These are phyloP conservation scores for Drosophila watanabei DNA, from an alignment of 1,140 invertebrate species.

Conservation along the genomic window DNA sequence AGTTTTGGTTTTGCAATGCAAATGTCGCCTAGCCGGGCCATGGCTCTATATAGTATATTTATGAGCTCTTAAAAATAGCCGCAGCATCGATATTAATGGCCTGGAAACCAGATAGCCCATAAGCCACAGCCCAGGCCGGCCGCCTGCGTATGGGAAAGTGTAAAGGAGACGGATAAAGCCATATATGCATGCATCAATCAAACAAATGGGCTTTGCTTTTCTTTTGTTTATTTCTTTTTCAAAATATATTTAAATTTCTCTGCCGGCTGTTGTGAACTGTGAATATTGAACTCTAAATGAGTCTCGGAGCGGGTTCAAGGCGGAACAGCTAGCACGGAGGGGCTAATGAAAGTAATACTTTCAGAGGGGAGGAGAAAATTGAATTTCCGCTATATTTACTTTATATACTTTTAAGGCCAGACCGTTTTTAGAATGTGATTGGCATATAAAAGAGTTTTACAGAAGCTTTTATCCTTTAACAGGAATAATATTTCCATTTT, in stretches of 20 bases:
- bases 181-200: conserved; percentile 61
- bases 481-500: not conserved
- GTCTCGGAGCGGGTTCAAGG: conserved; percentile 14
- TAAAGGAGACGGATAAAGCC: conserved; percentile 60
- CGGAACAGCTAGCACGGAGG: conserved; percentile 4
- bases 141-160: conserved; percentile 49
- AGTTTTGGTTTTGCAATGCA: conserved; percentile 54
- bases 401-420: not conserved
- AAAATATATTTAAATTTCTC: conserved; percentile 39
- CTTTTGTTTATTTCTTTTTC: conserved; percentile 15
- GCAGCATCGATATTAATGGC: conserved; percentile 44
- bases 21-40: conserved; percentile 45
- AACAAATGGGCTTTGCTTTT: conserved; percentile 50
- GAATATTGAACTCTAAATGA: conserved; percentile 27
- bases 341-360: conserved; percentile 35
- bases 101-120: conserved; percentile 54
- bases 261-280: conserved; percentile 6
- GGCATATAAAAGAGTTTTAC: not conserved
- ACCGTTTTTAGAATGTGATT: not conserved
- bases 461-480: not conserved
- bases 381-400: conserved; percentile 8
- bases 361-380: not conserved
- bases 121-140: not conserved
- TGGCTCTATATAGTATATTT: conserved; percentile 41
- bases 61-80: conserved; percentile 64